Evolutionary conservation across 2,888 invertebrate species (phyloP), one percentile per base, ranked within the genome.

Genomic region (Xestia xanthographa): DNA sequence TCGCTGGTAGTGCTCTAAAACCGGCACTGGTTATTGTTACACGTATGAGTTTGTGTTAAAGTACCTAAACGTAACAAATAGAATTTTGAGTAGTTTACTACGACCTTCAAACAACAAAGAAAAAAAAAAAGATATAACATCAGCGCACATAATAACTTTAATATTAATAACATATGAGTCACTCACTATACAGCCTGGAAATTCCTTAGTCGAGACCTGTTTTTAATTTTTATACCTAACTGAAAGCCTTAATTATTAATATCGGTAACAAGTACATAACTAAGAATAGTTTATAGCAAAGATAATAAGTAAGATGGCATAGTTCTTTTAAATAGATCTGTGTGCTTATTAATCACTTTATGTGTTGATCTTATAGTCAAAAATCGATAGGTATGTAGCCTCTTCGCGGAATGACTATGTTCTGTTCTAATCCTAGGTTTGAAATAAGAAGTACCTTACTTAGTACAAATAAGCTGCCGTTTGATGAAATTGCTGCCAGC

Each of bases 31-130:
- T n/a, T n/a, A n/a, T n/a, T n/a, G n/a, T 41, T 14, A n/a, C 17
- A 41, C n/a, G 41, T 41, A 63, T n/a, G 41, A 63, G 14, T 63
- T 41, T 41, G 41, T n/a, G 50, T 38, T 50, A 65, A 80, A 80
- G 83, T 77, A n/a, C n/a, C n/a, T n/a, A 77, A 80, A 80, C 34
- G 83, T 80, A 66, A 70, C 53, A 69, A 70, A 48, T 62, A 26
- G 3, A 45, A 69, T 38, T 68, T 82, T 56, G 41, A 75, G 9
- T 75, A 53, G 38, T 66, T 17, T 34, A 73, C 20, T 34, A 22
- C 58, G 66, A 83, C 80, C 80, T 80, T 82, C 45, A n/a, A 22
- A 17, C n/a, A 82, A 65, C 14, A 34, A 74, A 63, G 63, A 22
- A 74, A 73, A 66, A 79, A 67, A 45, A 62, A 48, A 38, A 38